Percentiles rank a stretch among this genome's conserved stretches.
Conservation (phyloP, 2,113 vertebrate species). For the Ciconia boyciana region DNA sequence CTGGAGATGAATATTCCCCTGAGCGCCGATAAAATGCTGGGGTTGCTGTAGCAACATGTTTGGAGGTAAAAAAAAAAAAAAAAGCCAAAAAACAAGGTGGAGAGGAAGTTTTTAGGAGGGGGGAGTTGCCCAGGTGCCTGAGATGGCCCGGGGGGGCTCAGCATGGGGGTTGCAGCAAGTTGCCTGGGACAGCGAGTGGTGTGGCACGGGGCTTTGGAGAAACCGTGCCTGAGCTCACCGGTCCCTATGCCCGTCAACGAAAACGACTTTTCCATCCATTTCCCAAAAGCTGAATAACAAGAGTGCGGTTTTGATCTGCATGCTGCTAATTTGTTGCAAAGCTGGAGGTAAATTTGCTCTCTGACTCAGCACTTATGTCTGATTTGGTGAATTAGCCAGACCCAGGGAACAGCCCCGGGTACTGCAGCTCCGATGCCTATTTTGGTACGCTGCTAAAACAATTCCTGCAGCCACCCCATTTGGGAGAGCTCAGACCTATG, state of each 20-base stretch:
- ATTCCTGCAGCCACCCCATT: fast-evolving
- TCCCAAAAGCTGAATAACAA: background rate
- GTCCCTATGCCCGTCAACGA: background rate
- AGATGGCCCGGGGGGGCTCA: background rate
- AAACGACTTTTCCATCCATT: background rate
- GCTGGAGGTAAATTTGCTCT: background rate
- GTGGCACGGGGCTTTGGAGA: background rate
- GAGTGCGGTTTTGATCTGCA: background rate
- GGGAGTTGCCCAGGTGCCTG: background rate
- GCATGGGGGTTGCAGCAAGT: fast-evolving
- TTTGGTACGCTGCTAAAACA: background rate
- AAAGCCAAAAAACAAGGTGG: background rate
- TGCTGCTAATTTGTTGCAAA: background rate
- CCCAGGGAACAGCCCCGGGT: background rate
- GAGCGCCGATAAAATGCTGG: background rate
- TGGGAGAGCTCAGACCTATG: fast-evolving
- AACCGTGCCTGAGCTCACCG: background rate
- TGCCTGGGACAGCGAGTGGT: fast-evolving
- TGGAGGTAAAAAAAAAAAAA: background rate
- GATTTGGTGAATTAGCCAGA: background rate
- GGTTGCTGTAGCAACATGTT: conserved; percentile 24
- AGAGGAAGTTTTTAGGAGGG: background rate
- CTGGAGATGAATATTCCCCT: background rate
- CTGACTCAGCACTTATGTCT: background rate
- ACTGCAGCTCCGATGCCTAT: background rate